Evolutionary conservation across 2,888 invertebrate genomes (phyloP).

Genomic region (Euplexia lucipara): DNA sequence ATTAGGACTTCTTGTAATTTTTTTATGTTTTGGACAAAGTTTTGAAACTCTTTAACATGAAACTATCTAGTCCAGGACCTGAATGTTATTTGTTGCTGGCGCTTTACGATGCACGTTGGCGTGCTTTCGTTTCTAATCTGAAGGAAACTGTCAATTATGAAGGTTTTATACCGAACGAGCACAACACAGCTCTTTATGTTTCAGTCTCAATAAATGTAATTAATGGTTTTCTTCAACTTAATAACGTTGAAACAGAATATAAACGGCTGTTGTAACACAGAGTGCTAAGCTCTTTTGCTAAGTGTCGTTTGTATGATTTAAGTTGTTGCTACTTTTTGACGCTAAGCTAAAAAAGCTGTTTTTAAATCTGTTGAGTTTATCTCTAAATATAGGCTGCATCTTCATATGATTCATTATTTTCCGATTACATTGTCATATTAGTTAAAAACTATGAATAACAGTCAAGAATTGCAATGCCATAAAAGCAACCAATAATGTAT

Average conservation of each 20-base stretch:
- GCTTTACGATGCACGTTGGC: neutral
- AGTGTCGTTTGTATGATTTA: neutral
- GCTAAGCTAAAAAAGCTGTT: neutral
- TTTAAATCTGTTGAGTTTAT: neutral
- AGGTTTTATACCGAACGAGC: neutral
- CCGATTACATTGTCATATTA: neutral
- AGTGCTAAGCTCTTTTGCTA: neutral
- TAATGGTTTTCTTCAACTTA: neutral
- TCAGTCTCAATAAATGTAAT: neutral
- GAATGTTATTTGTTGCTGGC: constrained; percentile 1
- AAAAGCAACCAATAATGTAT: constrained; percentile 12
- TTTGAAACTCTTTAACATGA: no score
- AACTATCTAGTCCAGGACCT: no score
- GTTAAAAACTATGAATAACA: neutral
- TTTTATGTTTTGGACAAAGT: no score
- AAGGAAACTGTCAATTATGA: neutral
- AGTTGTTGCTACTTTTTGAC: neutral
- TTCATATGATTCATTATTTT: neutral
- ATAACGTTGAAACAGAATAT: neutral
- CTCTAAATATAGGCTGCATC: neutral
- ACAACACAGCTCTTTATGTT: neutral
- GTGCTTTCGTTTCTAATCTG: neutral
- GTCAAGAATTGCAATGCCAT: neutral
- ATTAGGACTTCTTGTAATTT: no score
- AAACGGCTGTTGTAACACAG: neutral